These are phyloP conservation scores for Peribatodes rhomboidaria DNA, from an alignment of 2,888 invertebrate species.

Conservation along the genomic window DNA sequence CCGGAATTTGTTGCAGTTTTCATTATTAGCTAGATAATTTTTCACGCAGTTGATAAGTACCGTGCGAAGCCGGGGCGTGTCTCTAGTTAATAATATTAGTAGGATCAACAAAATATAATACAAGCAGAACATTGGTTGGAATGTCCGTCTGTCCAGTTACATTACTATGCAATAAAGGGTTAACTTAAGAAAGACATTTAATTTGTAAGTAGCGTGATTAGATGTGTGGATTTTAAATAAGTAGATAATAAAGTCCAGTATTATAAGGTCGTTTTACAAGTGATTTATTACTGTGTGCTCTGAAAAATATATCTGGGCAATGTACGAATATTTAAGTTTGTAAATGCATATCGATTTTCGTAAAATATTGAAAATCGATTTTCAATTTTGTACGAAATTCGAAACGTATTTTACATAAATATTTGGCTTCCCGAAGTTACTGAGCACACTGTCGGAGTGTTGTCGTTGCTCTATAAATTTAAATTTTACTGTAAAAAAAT, in stretches of 20 bases:
- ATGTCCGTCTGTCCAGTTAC: conserved; percentile 17
- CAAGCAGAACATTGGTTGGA: no score
- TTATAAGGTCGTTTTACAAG: conserved; percentile 34
- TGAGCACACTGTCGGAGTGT: conserved; percentile 7
- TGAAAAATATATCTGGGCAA: background rate
- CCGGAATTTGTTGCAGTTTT: no score
- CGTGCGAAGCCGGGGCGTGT: no score
- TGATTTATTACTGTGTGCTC: conserved; percentile 18
- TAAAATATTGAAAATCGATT: background rate
- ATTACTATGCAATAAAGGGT: conserved; percentile 28
- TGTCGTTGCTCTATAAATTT: background rate
- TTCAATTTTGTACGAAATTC: background rate
- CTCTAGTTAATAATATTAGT: no score
- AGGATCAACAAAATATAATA: no score
- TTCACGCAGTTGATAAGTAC: no score
- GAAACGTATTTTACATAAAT: background rate
- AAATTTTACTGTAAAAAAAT: background rate
- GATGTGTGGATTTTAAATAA: conserved; percentile 43
- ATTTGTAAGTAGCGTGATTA: conserved; percentile 45
- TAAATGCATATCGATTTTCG: no score
- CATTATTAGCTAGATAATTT: no score
- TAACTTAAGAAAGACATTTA: conserved; percentile 49
- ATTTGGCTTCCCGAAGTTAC: background rate
- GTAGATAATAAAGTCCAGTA: conserved; percentile 49
- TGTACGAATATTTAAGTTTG: background rate